These are phyloP conservation scores for Parapristionchus giblindavisi DNA, from an alignment of 2,888 invertebrate species.

Conservation along the genomic window DNA sequence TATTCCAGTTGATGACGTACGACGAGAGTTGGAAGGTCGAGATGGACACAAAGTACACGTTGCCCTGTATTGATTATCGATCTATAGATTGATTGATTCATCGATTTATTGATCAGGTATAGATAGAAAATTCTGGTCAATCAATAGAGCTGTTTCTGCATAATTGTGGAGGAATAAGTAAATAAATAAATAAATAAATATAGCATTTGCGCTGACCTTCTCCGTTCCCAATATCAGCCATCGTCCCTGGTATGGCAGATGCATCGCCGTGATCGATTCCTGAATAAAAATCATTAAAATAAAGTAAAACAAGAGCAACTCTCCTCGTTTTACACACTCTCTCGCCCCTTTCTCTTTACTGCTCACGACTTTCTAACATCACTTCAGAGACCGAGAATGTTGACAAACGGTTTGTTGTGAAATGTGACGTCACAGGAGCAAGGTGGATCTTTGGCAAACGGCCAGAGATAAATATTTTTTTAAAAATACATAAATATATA, in stretches of 20 bases:
- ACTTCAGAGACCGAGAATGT: too few relatives aligned
- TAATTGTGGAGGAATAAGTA: not conserved
- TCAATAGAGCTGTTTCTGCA: too few relatives aligned
- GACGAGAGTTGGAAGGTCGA: constrained; percentile 95
- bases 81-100: not conserved
- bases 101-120: too few relatives aligned
- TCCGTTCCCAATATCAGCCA: constrained; percentile 99
- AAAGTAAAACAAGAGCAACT: not conserved
- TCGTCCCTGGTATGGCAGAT: constrained; percentile 94
- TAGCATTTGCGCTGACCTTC: constrained; percentile 63
- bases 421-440: too few relatives aligned
- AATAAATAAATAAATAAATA: not conserved
- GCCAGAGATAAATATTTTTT: too few relatives aligned
- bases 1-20: constrained; percentile 99
- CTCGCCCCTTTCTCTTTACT: not conserved
- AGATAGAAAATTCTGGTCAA: too few relatives aligned
- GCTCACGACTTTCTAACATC: not conserved
- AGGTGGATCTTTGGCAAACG: too few relatives aligned
- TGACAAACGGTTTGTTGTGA: too few relatives aligned
- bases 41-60: constrained; percentile 95
- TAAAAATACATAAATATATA: constrained; percentile 72
- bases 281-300: constrained; percentile 8
- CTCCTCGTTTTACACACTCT: too few relatives aligned
- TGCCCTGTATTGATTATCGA: constrained; percentile 77
- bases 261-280: constrained; percentile 85